Conservation (phyloP, 2,888 invertebrate species). For the Brachylomia viminalis region DNA sequence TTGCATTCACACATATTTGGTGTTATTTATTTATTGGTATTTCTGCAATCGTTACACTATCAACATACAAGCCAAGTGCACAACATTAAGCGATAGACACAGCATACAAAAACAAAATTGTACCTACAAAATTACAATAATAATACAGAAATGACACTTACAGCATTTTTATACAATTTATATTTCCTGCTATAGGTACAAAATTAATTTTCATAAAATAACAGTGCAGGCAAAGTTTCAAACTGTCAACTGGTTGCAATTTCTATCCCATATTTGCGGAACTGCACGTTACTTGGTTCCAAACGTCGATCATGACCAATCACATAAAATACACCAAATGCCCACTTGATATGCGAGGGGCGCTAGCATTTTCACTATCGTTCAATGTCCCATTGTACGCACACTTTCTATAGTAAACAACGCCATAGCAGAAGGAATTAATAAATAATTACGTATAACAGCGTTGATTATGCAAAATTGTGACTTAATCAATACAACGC, state of each 20-base stretch:
- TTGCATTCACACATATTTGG: neutral
- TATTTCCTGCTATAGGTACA: neutral
- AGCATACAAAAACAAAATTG: neutral
- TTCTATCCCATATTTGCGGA: slow-evolving; percentile 58
- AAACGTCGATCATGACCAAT: slow-evolving; percentile 66
- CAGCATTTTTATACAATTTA: neutral
- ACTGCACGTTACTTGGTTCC: slow-evolving; percentile 58
- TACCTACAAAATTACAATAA: neutral
- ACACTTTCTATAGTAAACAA: slow-evolving; percentile 87
- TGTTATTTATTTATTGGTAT: neutral
- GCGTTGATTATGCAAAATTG: slow-evolving; percentile 63
- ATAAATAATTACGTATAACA: slow-evolving; percentile 73
- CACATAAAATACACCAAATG: slow-evolving; percentile 71
- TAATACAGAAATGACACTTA: neutral
- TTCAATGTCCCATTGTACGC: slow-evolving; percentile 84
- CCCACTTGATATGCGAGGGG: slow-evolving; percentile 79
- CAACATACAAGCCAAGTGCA: neutral
- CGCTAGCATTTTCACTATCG: slow-evolving; percentile 87
- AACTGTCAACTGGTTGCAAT: slow-evolving; percentile 51
- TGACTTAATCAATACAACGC: slow-evolving; percentile 68
- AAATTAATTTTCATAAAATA: slow-evolving; percentile 2
- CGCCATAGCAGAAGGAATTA: slow-evolving; percentile 73
- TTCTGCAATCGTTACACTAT: neutral
- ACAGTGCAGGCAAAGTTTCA: slow-evolving; percentile 15
- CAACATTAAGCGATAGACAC: neutral